phyloP scores from a whole-genome alignment of 2,113 vertebrate species.

The Hystrix brachyura region DNA sequence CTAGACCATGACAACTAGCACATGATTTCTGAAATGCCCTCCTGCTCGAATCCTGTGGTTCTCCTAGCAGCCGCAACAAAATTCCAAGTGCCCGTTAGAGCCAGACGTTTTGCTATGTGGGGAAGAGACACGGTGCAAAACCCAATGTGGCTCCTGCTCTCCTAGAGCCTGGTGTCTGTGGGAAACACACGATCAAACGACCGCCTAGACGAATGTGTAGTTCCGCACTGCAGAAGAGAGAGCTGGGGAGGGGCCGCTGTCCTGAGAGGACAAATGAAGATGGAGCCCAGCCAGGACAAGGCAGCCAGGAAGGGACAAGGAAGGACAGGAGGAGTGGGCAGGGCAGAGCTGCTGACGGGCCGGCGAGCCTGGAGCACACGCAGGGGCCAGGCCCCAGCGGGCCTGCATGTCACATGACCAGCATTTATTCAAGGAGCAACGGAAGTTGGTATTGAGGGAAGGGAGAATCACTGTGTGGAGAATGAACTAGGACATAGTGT shows the following conservation, averaged over 20 bases:
- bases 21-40: background rate
- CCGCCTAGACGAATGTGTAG: too few relatives aligned
- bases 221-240: background rate
- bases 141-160: background rate
- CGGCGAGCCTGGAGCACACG: background rate
- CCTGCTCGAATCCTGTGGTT: background rate
- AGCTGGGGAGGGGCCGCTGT: rapidly evolving
- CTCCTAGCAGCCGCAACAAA: background rate
- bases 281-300: too few relatives aligned
- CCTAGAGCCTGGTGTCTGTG: background rate
- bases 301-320: background rate
- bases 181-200: background rate
- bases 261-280: background rate
- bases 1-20: background rate
- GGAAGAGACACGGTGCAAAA: background rate
- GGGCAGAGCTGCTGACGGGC: too few relatives aligned
- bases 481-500: background rate
- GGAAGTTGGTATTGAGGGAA: background rate
- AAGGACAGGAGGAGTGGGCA: background rate
- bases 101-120: background rate
- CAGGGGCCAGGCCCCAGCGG: background rate
- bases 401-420: background rate
- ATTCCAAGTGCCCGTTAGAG: background rate
- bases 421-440: background rate
- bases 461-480: too few relatives aligned